Evolutionary conservation across 2,888 invertebrate species (phyloP).

Genomic region (Coenonympha arcania): DNA sequence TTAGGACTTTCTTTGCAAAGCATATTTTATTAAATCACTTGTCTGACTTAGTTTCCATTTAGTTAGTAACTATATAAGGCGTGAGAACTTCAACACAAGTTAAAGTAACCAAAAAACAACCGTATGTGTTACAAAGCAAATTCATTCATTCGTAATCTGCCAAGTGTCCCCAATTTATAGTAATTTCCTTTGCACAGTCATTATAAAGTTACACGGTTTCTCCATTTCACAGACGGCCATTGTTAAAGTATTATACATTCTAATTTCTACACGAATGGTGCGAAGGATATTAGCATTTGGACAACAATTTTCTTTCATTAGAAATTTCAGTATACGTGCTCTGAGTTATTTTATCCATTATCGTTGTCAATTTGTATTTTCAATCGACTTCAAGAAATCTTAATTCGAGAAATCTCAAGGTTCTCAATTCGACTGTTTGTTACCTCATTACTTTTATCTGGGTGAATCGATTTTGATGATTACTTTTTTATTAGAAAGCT

Average conservation of each 20-base stretch:
- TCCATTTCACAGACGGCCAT: constrained; percentile 6
- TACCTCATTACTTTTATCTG: no score
- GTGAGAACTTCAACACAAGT: not conserved
- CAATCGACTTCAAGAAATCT: no score
- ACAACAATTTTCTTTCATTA: no score
- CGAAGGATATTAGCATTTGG: not conserved
- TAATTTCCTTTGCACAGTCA: constrained; percentile 7
- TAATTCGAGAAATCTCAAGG: no score
- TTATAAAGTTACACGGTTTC: constrained; percentile 11
- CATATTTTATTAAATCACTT: not conserved
- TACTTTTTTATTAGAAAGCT: no score
- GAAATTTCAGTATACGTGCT: no score
- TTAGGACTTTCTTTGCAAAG: not conserved
- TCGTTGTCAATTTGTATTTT: no score
- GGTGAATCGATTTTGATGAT: no score
- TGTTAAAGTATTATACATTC: not conserved
- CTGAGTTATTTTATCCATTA: no score
- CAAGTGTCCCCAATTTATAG: not conserved
- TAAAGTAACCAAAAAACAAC: not conserved
- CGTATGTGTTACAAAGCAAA: not conserved
- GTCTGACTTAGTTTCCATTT: not conserved
- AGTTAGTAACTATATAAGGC: not conserved
- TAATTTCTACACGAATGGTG: no score
- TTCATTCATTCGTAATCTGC: constrained; percentile 1
- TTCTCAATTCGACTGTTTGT: no score